These are phyloP conservation scores for Nezara viridula DNA, from an alignment of 2,888 invertebrate species.

Conservation along the genomic window DNA sequence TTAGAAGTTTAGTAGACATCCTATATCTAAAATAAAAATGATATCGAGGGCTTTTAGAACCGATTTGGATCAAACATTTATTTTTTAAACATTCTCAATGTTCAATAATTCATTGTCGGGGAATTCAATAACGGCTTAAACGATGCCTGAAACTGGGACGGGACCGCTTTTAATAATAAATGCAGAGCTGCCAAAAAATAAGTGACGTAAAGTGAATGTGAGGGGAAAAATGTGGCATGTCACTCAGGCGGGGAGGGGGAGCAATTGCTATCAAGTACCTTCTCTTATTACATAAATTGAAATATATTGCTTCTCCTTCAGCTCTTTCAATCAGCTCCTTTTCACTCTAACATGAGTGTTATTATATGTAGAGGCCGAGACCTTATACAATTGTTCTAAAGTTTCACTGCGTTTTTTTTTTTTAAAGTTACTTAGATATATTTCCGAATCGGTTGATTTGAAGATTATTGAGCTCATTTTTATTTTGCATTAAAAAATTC, in stretches of 20 bases:
- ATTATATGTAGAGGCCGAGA: neutral
- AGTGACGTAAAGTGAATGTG: neutral
- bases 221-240: neutral
- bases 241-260: neutral
- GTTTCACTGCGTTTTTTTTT: too few relatives aligned
- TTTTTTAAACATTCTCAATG: neutral
- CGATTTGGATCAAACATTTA: neutral
- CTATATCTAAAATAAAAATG: too few relatives aligned
- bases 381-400: neutral
- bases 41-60: neutral
- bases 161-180: neutral
- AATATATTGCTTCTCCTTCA: neutral
- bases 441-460: too few relatives aligned
- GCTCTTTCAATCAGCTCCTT: neutral
- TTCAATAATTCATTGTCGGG: neutral
- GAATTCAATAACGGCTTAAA: neutral
- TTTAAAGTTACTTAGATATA: too few relatives aligned
- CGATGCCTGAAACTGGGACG: neutral
- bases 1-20: too few relatives aligned
- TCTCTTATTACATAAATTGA: neutral
- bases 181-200: constrained; percentile 15
- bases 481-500: too few relatives aligned
- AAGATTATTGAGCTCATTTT: too few relatives aligned
- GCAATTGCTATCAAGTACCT: neutral
- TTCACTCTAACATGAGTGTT: neutral